Evolutionary conservation across 2,797 vertebrate genomes (phyloP).

Genomic region (Taenioides sp.): DNA sequence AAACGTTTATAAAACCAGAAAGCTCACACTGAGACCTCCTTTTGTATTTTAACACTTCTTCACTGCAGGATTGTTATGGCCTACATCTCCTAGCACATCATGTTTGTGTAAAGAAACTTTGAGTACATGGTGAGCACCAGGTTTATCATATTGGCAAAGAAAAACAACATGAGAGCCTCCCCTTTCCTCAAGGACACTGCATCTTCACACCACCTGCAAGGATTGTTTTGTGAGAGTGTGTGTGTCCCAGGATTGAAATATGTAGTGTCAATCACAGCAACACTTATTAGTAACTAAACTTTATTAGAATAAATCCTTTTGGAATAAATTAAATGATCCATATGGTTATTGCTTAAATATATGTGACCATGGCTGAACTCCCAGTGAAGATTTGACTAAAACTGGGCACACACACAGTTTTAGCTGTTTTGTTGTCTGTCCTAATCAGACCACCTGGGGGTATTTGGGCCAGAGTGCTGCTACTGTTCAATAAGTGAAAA

Average conservation of each 20-base stretch:
- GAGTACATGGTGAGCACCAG: slow-evolving; percentile 16
- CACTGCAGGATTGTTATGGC: slow-evolving; percentile 38
- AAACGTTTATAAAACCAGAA: slow-evolving; percentile 35
- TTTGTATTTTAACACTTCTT: slow-evolving; percentile 18
- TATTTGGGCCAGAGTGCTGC: slow-evolving; percentile 20
- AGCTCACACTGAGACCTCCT: slow-evolving; percentile 27
- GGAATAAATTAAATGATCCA: not conserved
- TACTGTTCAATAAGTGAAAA: no score
- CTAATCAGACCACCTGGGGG: slow-evolving; percentile 69
- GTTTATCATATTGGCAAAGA: slow-evolving; percentile 71
- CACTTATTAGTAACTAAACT: slow-evolving; percentile 55
- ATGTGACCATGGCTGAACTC: slow-evolving; percentile 76
- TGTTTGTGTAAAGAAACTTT: slow-evolving; percentile 27
- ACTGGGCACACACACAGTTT: slow-evolving; percentile 39
- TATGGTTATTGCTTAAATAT: slow-evolving; percentile 25
- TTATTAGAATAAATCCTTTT: not conserved
- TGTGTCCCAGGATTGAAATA: slow-evolving; percentile 63
- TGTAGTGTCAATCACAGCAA: slow-evolving; percentile 67
- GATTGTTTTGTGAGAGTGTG: slow-evolving; percentile 45
- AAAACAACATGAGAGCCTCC: slow-evolving; percentile 68
- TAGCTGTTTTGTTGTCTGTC: slow-evolving; percentile 28
- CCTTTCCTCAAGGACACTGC: slow-evolving; percentile 65
- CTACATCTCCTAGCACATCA: not conserved
- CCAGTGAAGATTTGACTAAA: slow-evolving; percentile 67
- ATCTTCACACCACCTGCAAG: slow-evolving; percentile 62